Percentiles rank a stretch among this genome's conserved stretches.
Conservation (phyloP, 2,113 vertebrate species). For the Hydrolagus affinis region DNA sequence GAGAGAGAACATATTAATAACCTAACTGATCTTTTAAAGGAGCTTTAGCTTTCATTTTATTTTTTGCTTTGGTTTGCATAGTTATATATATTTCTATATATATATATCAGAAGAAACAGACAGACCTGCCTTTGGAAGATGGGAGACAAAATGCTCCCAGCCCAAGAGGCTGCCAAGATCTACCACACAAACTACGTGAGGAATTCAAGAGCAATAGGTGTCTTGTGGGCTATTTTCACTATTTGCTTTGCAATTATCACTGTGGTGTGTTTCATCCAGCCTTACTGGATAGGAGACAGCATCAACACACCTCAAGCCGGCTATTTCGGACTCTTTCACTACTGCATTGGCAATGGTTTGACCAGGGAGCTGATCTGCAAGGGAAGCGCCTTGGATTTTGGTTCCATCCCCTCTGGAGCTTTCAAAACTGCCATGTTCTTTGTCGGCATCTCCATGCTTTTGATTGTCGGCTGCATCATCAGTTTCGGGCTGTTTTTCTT, state of each 20-base stretch:
- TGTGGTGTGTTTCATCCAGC: conserved; percentile 92
- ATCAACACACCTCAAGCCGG: conserved; percentile 88
- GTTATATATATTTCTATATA: too few relatives aligned
- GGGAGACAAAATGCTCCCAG: conserved; percentile 73
- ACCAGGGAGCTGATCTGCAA: conserved; percentile 92
- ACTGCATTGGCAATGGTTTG: conserved; percentile 90
- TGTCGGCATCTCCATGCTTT: conserved; percentile 82
- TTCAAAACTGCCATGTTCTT: conserved; percentile 98
- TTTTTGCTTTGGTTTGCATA: too few relatives aligned
- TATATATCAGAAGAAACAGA: too few relatives aligned
- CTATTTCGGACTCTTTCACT: conserved; percentile 94
- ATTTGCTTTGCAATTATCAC: conserved; percentile 88
- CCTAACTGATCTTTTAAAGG: too few relatives aligned
- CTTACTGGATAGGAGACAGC: conserved; percentile 97
- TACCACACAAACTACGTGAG: conserved; percentile 96
- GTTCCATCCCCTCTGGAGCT: conserved; percentile 87
- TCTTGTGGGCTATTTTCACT: conserved; percentile 89
- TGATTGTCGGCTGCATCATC: conserved; percentile 85
- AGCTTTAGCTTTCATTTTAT: too few relatives aligned
- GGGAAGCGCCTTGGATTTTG: conserved; percentile 85
- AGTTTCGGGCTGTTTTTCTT: conserved; percentile 94
- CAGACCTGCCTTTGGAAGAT: not conserved
- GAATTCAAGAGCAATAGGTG: conserved; percentile 81
- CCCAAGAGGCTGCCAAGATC: conserved; percentile 85
- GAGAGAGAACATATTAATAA: too few relatives aligned